Evolutionary conservation across 2,113 vertebrate species (phyloP), one percentile per base, ranked within the genome.

Genomic region (Narcine bancroftii): DNA sequence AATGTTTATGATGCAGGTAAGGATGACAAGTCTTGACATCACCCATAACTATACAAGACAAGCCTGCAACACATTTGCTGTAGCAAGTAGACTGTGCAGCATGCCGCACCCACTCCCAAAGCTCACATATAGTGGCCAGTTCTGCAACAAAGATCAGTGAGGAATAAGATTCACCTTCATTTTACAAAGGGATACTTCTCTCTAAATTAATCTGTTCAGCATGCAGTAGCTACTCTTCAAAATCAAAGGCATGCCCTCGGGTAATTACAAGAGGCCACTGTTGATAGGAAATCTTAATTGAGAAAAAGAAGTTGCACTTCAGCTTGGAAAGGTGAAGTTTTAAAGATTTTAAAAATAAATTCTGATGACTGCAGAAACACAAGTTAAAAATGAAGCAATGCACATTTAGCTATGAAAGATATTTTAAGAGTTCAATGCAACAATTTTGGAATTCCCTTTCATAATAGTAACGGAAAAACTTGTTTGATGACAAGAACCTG

Each of bases 1-100:
- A 87, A 69, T 29, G 26, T 47, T 91, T 33, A 26, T 65, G 66
- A 13, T 71, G 60, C 89, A 47, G 71, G 89, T 45, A 47, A 26
- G 65, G 66, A 91, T 91, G 89, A 91, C 65, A 91, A 91, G 89
- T 91, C 89, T 91, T 91, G 89, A 91, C 63, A 47, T 69, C 45
- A 91, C 89, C 89, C 89, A 91, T 47, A 42, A 66, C 39, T 39
- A 71, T 69, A 66, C 89, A 69, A 91, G 10, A 71, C 63, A 91
- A 66, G 36, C 85, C 60, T 89, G 6, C 60, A 89, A 89, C 56
- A 63, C 13, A 91, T 69, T 19, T 69, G 19, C 89, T 91, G 65
- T 69, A 91, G 65, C 89, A 91, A 91, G 89, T 69, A 71, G 53
- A 91, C 17, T 69, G 66, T n/a, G 63, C 63, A 39, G 89, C 89